These are phyloP conservation scores for Desoria tigrina DNA, from an alignment of 2,888 invertebrate species.

Conservation along the genomic window DNA sequence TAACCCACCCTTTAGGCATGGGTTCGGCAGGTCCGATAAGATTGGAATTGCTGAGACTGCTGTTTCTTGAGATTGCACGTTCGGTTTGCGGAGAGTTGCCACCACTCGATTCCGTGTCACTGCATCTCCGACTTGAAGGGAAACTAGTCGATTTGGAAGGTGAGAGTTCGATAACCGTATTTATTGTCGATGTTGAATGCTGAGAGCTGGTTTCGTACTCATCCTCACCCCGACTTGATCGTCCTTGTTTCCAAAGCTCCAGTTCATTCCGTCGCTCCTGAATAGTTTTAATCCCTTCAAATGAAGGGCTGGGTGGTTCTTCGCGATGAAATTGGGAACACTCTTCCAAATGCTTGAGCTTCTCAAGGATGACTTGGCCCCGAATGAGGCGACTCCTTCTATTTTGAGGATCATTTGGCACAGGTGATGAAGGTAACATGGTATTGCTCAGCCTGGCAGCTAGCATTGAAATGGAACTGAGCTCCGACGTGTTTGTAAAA, in stretches of 20 bases:
- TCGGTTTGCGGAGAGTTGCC: conserved; percentile 51
- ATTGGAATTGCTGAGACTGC: conserved; percentile 29
- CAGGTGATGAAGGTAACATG: conserved; percentile 36
- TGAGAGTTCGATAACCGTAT: conserved; percentile 56
- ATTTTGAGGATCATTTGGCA: conserved; percentile 38
- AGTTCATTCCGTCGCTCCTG: conserved; percentile 56
- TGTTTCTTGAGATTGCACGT: conserved; percentile 49
- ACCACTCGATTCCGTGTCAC: conserved; percentile 51
- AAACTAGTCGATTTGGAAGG: conserved; percentile 50
- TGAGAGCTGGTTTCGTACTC: conserved; percentile 57
- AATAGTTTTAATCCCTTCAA: conserved; percentile 56
- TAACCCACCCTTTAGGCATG: conserved; percentile 67
- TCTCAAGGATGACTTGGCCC: conserved; percentile 55
- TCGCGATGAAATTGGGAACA: conserved; percentile 54
- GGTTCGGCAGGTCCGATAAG: conserved; percentile 41
- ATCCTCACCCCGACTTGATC: conserved; percentile 43
- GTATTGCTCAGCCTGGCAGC: conserved; percentile 46
- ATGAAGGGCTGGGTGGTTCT: conserved; percentile 53
- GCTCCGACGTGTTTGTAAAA: conserved; percentile 30
- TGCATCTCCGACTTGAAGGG: conserved; percentile 47
- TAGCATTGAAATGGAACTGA: conserved; percentile 44
- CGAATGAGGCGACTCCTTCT: conserved; percentile 51
- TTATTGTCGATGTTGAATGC: conserved; percentile 57
- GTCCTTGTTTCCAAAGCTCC: conserved; percentile 55
- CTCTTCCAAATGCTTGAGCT: conserved; percentile 56